Evolutionary conservation across 1,140 invertebrate species (phyloP).

Genomic region (Bombus ignitus): DNA sequence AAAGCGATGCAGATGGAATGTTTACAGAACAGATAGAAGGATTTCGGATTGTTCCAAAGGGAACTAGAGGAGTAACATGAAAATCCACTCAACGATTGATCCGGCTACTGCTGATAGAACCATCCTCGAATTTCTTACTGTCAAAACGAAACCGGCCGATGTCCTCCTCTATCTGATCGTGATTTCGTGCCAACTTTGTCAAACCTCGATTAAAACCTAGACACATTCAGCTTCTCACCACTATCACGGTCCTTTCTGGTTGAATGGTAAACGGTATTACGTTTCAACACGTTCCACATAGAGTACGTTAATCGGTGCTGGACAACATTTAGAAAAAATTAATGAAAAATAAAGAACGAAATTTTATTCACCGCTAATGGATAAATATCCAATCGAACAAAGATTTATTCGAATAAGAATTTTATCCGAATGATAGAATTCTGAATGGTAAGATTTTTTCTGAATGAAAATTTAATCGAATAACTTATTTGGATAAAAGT

Average conservation of each 20-base stretch:
- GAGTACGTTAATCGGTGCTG: too few species aligned
- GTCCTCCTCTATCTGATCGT: not conserved
- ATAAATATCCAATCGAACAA: too few species aligned
- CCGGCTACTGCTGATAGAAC: not conserved
- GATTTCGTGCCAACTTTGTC: not conserved
- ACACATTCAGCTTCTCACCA: not conserved
- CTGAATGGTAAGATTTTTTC: too few species aligned
- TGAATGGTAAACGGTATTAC: not conserved
- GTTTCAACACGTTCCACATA: not conserved
- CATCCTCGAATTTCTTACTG: not conserved
- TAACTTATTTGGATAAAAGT: too few species aligned
- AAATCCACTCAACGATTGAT: conserved; percentile 54
- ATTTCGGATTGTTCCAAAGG: conserved; percentile 7
- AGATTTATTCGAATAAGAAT: too few species aligned
- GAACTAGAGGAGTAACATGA: conserved; percentile 35
- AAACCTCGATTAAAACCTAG: not conserved
- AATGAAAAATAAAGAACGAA: too few species aligned
- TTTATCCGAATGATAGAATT: too few species aligned
- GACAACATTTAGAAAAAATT: too few species aligned
- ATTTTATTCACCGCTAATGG: too few species aligned
- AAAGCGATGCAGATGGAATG: conserved; percentile 16
- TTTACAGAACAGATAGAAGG: conserved; percentile 11
- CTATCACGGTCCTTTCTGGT: not conserved
- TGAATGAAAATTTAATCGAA: too few species aligned
- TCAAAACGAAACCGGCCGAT: not conserved